Evolutionary conservation across 2,888 invertebrate genomes (phyloP).

Genomic region (Pasiphila rectangulata): DNA sequence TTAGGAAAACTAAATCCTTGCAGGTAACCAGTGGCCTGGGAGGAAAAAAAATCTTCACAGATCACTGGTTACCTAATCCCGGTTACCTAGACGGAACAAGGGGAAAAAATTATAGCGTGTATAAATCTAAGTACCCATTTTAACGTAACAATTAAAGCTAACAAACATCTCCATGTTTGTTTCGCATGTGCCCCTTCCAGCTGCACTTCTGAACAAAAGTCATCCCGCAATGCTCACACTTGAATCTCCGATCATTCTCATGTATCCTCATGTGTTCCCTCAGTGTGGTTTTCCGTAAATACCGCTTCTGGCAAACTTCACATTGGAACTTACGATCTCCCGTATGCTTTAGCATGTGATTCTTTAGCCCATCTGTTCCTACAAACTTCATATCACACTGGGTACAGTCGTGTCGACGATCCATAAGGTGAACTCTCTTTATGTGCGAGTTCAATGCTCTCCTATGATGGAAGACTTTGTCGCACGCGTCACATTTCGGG

Average conservation of each 20-base stretch:
- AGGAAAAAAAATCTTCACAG: no score
- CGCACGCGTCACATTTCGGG: conserved; percentile 49
- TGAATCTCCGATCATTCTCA: conserved; percentile 26
- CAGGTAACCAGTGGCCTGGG: no score
- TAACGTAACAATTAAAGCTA: no score
- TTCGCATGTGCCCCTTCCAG: no score
- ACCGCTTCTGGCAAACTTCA: conserved; percentile 48
- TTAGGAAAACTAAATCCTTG: no score
- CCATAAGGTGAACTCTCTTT: conserved; percentile 48
- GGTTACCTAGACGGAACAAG: no score
- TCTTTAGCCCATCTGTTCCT: no score
- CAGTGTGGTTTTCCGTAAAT: conserved; percentile 27
- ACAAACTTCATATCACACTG: conserved; percentile 67
- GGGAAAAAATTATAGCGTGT: no score
- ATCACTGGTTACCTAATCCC: no score
- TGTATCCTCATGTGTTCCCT: conserved; percentile 21
- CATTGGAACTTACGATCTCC: conserved; percentile 53
- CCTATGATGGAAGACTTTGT: conserved; percentile 47
- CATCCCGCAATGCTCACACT: conserved; percentile 44
- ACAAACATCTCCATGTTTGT: no score
- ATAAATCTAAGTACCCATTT: no score
- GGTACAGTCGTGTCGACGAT: conserved; percentile 48
- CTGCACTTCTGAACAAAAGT: conserved; percentile 45
- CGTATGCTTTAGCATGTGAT: conserved; percentile 48
- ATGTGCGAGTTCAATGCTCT: conserved; percentile 48